Base-by-base conservation (phyloP, 2,113 vertebrate species). In the Camarhynchus parvulus region DNA sequence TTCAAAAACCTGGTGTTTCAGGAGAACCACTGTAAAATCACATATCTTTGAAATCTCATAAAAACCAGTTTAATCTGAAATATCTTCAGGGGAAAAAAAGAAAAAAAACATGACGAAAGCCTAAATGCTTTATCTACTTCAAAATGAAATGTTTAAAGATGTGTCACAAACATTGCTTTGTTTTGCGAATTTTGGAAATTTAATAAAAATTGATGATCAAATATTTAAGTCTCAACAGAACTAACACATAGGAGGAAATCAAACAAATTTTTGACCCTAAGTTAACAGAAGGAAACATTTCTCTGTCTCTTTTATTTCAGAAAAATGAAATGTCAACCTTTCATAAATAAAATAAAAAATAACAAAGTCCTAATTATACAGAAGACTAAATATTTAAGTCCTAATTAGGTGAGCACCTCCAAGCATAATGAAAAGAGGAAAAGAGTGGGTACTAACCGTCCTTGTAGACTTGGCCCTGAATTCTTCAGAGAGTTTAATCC, bases 401-500 rank as follows among this genome's bases (percentile, higher is more conserved):
- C 31, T 81, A 81, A 83, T 66, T 86, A 90, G n/a, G 28, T 79
- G 23, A 22, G 5, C 53, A 87, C 27, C 35, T 84, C 30, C 25
- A 8, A 92, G 13, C 20, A 89, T 2, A 67, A 20, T 13, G 39
- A 83, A 83, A 83, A 79, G 58, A 70, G 74, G 42, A 77, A 83
- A 86, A 83, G 19, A 62, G 42, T 46, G 62, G 30, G 19, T 76
- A 18, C 49, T 91, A 80, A 37, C 28, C 4, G 24, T 76, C 59
- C 72, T 66, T 46, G 23, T n/a, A 86, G 79, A 92, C 59, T 52
- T 70, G 59, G 37, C 30, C 63, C 33, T 73, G 90, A 85, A 85
- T 83, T 92, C 81, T 77, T 69, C 39, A 50, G 30, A 83, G 82
- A 93, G 66, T 85, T 90, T 83, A 93, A 95, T 88, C 20, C 47